Evolutionary conservation across 1,140 invertebrate genomes (phyloP).

Genomic region (Hypsibius dujardini): DNA sequence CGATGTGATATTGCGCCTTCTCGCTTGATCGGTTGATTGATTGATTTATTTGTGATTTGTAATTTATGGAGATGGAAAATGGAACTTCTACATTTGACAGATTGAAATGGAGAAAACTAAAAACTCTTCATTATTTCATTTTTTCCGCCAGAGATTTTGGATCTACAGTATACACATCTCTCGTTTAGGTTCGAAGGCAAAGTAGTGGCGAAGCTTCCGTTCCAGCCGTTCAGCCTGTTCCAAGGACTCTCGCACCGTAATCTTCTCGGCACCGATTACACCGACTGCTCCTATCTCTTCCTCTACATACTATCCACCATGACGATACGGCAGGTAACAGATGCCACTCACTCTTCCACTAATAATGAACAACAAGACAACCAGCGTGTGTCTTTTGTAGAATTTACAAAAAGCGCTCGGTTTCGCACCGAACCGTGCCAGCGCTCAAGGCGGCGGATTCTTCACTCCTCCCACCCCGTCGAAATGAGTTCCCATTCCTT

Average conservation of each 20-base stretch:
- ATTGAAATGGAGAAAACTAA: too few relatives aligned
- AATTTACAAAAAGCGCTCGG: conserved; percentile 96
- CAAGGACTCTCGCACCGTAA: conserved; percentile 93
- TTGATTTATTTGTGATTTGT: too few relatives aligned
- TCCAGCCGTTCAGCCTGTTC: conserved; percentile 83
- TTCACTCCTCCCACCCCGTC: background rate
- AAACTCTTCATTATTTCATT: too few relatives aligned
- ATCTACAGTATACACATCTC: background rate
- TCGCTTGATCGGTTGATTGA: too few relatives aligned
- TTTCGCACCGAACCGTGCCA: conserved; percentile 53
- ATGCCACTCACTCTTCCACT: too few relatives aligned
- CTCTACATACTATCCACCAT: conserved; percentile 97
- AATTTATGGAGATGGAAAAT: too few relatives aligned
- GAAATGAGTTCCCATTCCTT: background rate
- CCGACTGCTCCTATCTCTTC: conserved; percentile 99
- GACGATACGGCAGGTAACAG: conserved; percentile 70
- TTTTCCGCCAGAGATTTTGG: too few relatives aligned
- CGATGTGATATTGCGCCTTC: too few relatives aligned
- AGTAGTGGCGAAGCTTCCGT: conserved; percentile 89
- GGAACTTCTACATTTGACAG: too few relatives aligned
- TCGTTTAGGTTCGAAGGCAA: conserved; percentile 77
- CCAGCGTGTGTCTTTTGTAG: conserved; percentile 41
- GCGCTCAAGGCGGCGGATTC: background rate
- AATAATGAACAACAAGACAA: too few relatives aligned
- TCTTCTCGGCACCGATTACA: conserved; percentile 82